phyloP scores from a whole-genome alignment of 2,888 invertebrate species.

The Suillia variegata region DNA sequence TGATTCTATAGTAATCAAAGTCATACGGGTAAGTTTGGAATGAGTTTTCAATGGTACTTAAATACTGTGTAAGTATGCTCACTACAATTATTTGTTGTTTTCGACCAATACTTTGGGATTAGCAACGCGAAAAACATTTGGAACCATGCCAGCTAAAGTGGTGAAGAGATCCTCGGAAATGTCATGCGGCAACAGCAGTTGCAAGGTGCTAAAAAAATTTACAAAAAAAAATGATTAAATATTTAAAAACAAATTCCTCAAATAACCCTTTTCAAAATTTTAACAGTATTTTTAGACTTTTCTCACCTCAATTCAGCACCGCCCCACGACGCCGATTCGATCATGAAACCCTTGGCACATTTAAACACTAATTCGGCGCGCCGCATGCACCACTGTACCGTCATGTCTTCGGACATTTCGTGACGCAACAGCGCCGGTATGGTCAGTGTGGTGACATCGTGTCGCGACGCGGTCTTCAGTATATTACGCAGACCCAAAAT shows the following conservation, averaged over 20 bases:
- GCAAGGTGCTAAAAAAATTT: slow-evolving; percentile 49
- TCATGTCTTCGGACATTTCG: slow-evolving; percentile 96
- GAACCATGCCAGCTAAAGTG: slow-evolving; percentile 84
- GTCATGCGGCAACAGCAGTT: slow-evolving; percentile 76
- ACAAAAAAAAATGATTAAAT: slow-evolving; percentile 13
- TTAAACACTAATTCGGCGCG: slow-evolving; percentile 97
- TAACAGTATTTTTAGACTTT: background rate
- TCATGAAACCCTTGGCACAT: slow-evolving; percentile 99
- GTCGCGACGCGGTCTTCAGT: slow-evolving; percentile 91
- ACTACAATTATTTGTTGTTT: slow-evolving; percentile 54
- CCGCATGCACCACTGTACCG: slow-evolving; percentile 93
- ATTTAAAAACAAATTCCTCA: background rate
- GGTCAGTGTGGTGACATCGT: slow-evolving; percentile 91
- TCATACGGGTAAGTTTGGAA: background rate
- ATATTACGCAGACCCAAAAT: slow-evolving; percentile 94
- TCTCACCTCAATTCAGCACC: slow-evolving; percentile 83
- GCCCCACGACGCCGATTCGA: slow-evolving; percentile 95
- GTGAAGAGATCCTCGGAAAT: slow-evolving; percentile 83
- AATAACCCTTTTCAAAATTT: background rate
- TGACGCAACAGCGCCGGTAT: slow-evolving; percentile 92
- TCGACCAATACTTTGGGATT: slow-evolving; percentile 84
- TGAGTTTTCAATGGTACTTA: slow-evolving; percentile 21
- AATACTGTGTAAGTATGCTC: background rate
- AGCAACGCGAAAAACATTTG: slow-evolving; percentile 91
- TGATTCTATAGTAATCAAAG: background rate